A percentile compares a stretch with the other conserved stretches of the same genome.
Conservation (phyloP, 2,113 vertebrate species). For the Scophthalmus maximus region DNA sequence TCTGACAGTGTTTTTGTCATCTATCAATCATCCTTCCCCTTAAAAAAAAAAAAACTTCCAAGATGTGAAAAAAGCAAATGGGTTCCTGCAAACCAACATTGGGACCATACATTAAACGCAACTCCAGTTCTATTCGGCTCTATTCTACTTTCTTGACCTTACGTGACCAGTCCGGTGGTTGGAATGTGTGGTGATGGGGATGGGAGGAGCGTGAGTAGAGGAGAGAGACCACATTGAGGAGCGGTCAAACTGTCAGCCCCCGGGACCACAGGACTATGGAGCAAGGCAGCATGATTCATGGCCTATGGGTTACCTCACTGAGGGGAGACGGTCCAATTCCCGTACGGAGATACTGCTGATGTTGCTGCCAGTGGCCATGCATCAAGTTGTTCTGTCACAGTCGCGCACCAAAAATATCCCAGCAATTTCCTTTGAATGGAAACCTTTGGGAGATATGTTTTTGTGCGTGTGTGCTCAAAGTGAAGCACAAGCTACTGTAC, state of each 20-base stretch:
- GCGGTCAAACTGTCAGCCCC: slow-evolving; percentile 72
- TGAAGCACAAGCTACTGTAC: slow-evolving; percentile 25
- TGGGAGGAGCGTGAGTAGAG: slow-evolving; percentile 65
- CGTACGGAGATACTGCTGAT: slow-evolving; percentile 63
- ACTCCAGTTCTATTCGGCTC: slow-evolving; percentile 31
- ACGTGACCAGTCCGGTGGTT: slow-evolving; percentile 73
- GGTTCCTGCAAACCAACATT: slow-evolving; percentile 3
- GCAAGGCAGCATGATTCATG: slow-evolving; percentile 77
- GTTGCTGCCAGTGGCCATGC: slow-evolving; percentile 60
- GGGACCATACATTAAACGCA: slow-evolving; percentile 18
- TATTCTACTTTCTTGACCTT: slow-evolving; percentile 71
- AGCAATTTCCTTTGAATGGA: slow-evolving; percentile 59
- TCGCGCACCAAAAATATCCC: slow-evolving; percentile 68
- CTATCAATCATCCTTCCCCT: slow-evolving; percentile 10
- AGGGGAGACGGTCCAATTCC: slow-evolving; percentile 70
- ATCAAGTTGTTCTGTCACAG: slow-evolving; percentile 70
- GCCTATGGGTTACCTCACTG: slow-evolving; percentile 76
- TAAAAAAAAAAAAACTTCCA: slow-evolving; percentile 22
- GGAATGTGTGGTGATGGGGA: slow-evolving; percentile 73
- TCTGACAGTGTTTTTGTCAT: slow-evolving; percentile 5
- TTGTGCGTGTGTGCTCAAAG: background rate
- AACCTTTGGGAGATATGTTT: slow-evolving; percentile 39
- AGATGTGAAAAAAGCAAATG: slow-evolving; percentile 9
- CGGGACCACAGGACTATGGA: slow-evolving; percentile 70
- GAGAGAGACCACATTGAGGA: slow-evolving; percentile 73